Evolutionary conservation across 2,888 invertebrate species (phyloP).

Genomic region (Drosophila setosimentum): DNA sequence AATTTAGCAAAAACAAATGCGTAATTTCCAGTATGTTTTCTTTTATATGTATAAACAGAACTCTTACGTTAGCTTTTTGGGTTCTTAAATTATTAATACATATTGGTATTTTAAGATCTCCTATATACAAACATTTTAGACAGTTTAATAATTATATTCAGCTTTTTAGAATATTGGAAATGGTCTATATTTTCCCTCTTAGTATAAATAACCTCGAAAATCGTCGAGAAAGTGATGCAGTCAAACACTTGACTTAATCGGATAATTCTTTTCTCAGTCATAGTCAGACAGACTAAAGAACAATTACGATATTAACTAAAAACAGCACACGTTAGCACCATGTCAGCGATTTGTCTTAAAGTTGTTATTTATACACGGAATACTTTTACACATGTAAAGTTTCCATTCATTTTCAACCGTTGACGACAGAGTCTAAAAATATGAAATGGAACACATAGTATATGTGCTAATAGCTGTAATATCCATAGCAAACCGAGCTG

Average conservation of each 20-base stretch:
- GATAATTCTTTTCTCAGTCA: neutral
- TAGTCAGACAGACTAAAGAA: neutral
- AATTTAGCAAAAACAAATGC: neutral
- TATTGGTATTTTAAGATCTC: neutral
- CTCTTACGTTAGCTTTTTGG: neutral
- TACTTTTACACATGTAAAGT: too few species aligned
- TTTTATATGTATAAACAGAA: neutral
- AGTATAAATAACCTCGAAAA: neutral
- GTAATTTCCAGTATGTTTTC: accelerated
- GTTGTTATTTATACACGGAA: neutral
- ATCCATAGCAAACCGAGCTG: neutral
- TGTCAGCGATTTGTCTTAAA: neutral
- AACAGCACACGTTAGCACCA: neutral
- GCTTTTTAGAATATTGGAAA: neutral
- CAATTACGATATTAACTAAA: neutral
- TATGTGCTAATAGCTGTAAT: neutral
- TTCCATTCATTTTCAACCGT: neutral
- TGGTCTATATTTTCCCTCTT: accelerated
- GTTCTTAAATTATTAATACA: neutral
- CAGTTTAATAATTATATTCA: neutral
- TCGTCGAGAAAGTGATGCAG: neutral
- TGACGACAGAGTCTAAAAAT: neutral
- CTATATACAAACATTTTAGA: too few species aligned
- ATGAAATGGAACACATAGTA: neutral
- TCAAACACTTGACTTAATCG: neutral